Evolutionary conservation across 2,113 vertebrate genomes (phyloP).

Genomic region (Rostratula benghalensis): DNA sequence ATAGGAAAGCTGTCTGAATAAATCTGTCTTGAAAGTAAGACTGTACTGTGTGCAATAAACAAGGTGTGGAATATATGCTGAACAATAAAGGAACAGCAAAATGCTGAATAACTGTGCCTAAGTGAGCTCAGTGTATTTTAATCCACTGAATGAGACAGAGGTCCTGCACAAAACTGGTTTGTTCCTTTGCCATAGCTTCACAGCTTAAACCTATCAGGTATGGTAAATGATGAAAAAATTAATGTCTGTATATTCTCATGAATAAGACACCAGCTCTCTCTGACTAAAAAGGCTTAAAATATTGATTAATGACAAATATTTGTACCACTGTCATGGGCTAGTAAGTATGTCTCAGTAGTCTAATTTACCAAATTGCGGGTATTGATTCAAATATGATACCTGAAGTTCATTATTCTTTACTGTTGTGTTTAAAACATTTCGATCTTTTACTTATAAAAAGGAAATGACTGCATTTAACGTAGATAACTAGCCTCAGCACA

Average conservation of each 20-base stretch:
- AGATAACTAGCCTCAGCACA: neutral
- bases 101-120: neutral
- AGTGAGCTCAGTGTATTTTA: neutral
- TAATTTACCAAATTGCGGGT: neutral
- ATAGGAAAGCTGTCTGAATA: neutral
- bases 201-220: neutral
- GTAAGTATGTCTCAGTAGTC: neutral
- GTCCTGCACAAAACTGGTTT: neutral
- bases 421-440: neutral
- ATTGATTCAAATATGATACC: neutral
- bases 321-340: neutral
- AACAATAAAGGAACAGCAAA: neutral
- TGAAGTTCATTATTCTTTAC: conserved; percentile 7
- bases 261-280: neutral
- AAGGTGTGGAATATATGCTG: neutral
- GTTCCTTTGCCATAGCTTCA: neutral
- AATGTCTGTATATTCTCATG: neutral
- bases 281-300: neutral
- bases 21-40: neutral
- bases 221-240: neutral
- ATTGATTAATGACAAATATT: neutral
- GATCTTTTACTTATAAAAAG: neutral
- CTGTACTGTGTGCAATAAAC: neutral
- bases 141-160: neutral
- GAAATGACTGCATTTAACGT: neutral